Percentiles rank a stretch among this genome's conserved stretches.
Evolutionary conservation across 2,797 vertebrate species (phyloP).

Genomic region (Tympanoctomys barrerae): DNA sequence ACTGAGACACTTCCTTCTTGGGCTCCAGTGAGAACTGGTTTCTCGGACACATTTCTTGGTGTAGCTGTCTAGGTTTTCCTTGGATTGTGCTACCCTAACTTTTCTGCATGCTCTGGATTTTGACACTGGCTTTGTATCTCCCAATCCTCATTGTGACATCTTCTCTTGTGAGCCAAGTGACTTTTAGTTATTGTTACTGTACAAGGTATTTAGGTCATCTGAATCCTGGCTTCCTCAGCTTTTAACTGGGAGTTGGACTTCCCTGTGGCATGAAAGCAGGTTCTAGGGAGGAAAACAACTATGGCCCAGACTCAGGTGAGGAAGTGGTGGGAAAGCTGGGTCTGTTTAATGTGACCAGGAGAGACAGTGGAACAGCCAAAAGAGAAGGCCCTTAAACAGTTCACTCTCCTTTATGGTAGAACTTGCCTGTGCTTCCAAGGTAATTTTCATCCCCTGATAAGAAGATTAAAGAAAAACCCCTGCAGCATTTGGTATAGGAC

Average conservation of each 20-base stretch:
- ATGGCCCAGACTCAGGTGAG: rapidly evolving
- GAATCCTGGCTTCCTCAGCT: neutral
- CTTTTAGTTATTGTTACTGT: neutral
- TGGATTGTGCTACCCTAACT: neutral
- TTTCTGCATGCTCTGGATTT: neutral
- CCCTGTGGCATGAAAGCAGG: neutral
- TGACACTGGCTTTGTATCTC: neutral
- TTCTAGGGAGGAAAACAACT: rapidly evolving
- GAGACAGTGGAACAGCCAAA: neutral
- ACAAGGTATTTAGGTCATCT: neutral
- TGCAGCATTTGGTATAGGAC: neutral
- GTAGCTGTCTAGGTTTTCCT: neutral
- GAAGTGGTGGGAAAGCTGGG: neutral
- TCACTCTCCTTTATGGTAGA: neutral
- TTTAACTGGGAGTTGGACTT: neutral
- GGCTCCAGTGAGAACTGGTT: too few species aligned
- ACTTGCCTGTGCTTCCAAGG: rapidly evolving
- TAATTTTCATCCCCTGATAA: neutral
- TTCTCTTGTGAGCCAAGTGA: neutral
- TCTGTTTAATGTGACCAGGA: neutral
- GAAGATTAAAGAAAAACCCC: neutral
- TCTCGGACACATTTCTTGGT: rapidly evolving
- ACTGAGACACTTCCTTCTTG: too few species aligned
- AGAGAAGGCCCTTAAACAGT: neutral
- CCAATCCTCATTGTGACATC: neutral